Percentiles rank a stretch among this genome's conserved stretches.
Conservation (phyloP, 2,888 invertebrate genomes). For the Harpagoxenus sublaevis region DNA sequence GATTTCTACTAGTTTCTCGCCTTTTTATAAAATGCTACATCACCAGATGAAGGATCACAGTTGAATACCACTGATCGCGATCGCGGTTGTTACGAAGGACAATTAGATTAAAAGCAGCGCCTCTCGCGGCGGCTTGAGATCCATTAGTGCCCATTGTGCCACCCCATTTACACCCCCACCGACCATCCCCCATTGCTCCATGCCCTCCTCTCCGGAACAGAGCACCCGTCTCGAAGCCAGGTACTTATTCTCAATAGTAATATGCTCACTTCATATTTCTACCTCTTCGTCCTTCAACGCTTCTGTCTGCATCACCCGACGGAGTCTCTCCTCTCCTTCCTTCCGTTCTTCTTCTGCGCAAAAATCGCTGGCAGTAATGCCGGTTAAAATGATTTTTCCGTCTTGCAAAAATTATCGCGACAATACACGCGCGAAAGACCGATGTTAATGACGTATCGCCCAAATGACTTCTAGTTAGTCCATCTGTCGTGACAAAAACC, state of each 20-base stretch:
- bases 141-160: slow-evolving; percentile 86
- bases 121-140: slow-evolving; percentile 86
- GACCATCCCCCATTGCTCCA: slow-evolving; percentile 77
- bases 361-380: slow-evolving; percentile 77
- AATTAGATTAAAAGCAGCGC: slow-evolving; percentile 87
- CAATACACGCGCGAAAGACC: slow-evolving; percentile 73
- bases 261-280: slow-evolving; percentile 86
- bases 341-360: slow-evolving; percentile 55
- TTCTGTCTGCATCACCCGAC: slow-evolving; percentile 63
- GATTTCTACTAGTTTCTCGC: slow-evolving; percentile 7
- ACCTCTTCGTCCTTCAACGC: slow-evolving; percentile 64
- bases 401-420: slow-evolving; percentile 71
- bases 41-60: slow-evolving; percentile 71
- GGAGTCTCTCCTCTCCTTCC: slow-evolving; percentile 31
- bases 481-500: slow-evolving; percentile 76
- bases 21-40: slow-evolving; percentile 4
- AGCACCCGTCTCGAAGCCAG: slow-evolving; percentile 84
- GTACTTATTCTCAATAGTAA: slow-evolving; percentile 86
- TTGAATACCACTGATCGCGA: slow-evolving; percentile 79
- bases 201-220: slow-evolving; percentile 73
- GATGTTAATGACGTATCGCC: slow-evolving; percentile 73
- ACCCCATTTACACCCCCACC: slow-evolving; percentile 85
- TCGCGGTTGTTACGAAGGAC: slow-evolving; percentile 83
- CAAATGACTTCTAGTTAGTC: slow-evolving; percentile 85
- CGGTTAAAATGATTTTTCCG: slow-evolving; percentile 80